Evolutionary conservation across 2,113 vertebrate genomes (phyloP), one percentile per base, ranked within the genome.

Genomic region (Cebidichthys violaceus): DNA sequence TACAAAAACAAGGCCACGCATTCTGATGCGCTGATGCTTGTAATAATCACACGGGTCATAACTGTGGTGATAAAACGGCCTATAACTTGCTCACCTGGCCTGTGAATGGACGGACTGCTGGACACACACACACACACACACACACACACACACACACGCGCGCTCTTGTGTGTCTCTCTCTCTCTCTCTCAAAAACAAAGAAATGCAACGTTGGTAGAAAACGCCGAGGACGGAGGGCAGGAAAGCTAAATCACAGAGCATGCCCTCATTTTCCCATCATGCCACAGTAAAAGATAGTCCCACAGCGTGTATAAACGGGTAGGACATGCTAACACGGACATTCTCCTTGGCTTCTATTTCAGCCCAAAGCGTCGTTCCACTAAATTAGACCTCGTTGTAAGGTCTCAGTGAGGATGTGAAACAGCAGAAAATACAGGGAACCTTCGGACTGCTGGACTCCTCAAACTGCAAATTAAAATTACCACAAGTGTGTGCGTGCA

Each of bases 71-170:
- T 93, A 90, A 92, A 91, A 94, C 14, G 89, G 80, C 43, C 86
- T 87, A 92, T 92, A 90, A 90, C 85, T 75, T 61, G 83, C 85
- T 90, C 91, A 92, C 84, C 87, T 89, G 83, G 84, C 85, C 82
- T 71, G 82, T 72, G 84, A 89, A 90, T 82, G 85, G 77, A 85
- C 69, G 81, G 14, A 37, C 64, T 60, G 85, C 57, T 60, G 57
- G 27, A 76, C 35, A 66, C 43, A 77, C 61, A 78, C 27, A 70
- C 67, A 54, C 24, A 72, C 75, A 47, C 65, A 70, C 29, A 81
- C 27, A 52, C 35, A 59, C 70, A 52, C 75, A 27, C 33, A 33
- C 33, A 33, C 33, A 33, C 33, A 6, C 39, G 3, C 10, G 4
- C 39, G 1, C 39, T 41, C n/a, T n/a, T n/a, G n/a, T n/a, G n/a